Base-by-base conservation (phyloP, 2,888 invertebrate genomes). In the Coleophora deauratella region DNA sequence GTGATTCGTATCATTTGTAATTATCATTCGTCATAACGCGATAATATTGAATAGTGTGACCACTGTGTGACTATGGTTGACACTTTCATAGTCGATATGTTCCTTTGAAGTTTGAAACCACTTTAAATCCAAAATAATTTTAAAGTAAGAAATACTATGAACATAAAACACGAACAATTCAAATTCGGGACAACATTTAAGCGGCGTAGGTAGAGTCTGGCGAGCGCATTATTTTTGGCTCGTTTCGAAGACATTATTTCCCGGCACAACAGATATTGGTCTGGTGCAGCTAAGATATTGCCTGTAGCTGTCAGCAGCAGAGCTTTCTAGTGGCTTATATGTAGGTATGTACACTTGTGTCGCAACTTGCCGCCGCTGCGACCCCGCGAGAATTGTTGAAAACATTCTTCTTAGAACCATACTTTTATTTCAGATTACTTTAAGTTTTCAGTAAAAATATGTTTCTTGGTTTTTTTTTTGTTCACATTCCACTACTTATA, bases 261-360 rank as follows among this genome's bases (percentile, higher is more conserved):
- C 65, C 66, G 64, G 62, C 58, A 63, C 66, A 64, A 66, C 72
- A 68, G 73, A 70, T 77, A 76, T 77, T 75, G 76, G 73, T 71
- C 66, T 69, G 64, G 68, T 59, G 55, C 57, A 61, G 66, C 66
- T 67, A 69, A 77, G 77, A 78, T 80, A 80, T 80, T 76, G 79
- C 74, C 66, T 77, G 72, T 79, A 71, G 67, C 76, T 78, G 80
- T 77, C 79, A 72, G 59, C 60, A 55, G 47, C 76, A 77, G 72
- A 67, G 66, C 59, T 64, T 68, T 58, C 65, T 62, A 68, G 70
- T 67, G 60, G 73, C 73, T 74, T 72, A 70, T 72, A n/a, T n/a
- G n/a, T n/a, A n/a, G n/a, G n/a, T n/a, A n/a, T n/a, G n/a, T n/a
- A 69, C 66, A 70, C 69, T 72, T 63, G 69, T 68, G 65, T 66